A percentile compares a stretch with the other conserved stretches of the same genome.
These are phyloP conservation scores for Tetramorium bicarinatum DNA, from an alignment of 2,888 invertebrate species.

Conservation along the genomic window DNA sequence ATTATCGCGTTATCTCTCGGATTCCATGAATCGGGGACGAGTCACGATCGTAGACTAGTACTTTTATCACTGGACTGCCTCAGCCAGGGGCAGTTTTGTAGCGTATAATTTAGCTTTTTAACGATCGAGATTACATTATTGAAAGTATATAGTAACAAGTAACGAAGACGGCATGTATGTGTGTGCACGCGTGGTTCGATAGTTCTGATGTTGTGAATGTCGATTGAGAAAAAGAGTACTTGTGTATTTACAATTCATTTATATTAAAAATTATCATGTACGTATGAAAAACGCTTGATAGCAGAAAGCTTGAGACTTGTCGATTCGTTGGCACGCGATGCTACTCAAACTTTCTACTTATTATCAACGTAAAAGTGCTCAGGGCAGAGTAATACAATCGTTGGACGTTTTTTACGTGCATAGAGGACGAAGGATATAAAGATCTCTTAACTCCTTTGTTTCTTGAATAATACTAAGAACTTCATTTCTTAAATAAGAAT, in stretches of 20 bases:
- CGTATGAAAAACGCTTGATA: conserved; percentile 4
- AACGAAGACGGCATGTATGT: not conserved
- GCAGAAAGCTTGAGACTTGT: conserved; percentile 3
- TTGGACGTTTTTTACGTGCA: not conserved
- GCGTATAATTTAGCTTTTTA: conserved; percentile 34
- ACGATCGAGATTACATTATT: conserved; percentile 37
- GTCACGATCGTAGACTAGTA: conserved; percentile 1
- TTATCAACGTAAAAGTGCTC: conserved; percentile 31
- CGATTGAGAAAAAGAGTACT: not conserved
- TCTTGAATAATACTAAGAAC: not conserved
- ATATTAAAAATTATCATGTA: conserved; percentile 8
- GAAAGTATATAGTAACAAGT: conserved; percentile 38
- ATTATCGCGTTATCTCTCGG: conserved; percentile 1
- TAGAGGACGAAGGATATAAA: not conserved
- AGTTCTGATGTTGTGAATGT: not conserved
- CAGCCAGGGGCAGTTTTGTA: conserved; percentile 16
- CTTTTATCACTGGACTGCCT: conserved; percentile 1
- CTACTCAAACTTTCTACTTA: conserved; percentile 36
- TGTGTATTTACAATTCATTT: conserved; percentile 10
- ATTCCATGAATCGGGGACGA: not conserved
- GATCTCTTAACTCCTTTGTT: not conserved
- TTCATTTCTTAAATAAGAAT: not conserved
- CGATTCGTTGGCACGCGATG: not conserved
- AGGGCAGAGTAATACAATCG: conserved; percentile 21
- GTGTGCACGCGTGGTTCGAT: too few relatives aligned